phyloP scores from a whole-genome alignment of 1,140 invertebrate species.

The Cephus cinctus region DNA sequence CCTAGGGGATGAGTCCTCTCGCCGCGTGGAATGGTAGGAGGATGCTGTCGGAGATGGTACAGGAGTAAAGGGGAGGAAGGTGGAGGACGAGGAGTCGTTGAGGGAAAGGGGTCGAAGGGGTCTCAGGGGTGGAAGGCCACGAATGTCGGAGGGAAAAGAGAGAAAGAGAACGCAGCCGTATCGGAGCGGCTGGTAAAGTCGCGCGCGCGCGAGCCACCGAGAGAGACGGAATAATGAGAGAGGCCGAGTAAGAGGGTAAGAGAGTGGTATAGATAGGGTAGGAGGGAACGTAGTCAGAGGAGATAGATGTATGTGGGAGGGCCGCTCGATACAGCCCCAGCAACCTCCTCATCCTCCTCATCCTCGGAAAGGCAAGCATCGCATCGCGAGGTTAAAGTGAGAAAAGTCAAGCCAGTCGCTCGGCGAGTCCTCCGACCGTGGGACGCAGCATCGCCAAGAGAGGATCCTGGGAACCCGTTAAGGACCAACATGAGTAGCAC shows the following conservation, averaged over 20 bases:
- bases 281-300: constrained; percentile 48
- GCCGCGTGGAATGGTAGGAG: neutral
- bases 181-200: too few species aligned
- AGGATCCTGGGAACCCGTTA: too few species aligned
- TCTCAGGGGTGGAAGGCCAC: constrained; percentile 47
- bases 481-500: too few species aligned
- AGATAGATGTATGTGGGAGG: constrained; percentile 58
- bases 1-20: neutral
- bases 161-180: constrained; percentile 44
- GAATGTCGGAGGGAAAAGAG: constrained; percentile 53
- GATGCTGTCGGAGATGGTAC: constrained; percentile 10
- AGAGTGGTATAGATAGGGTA: constrained; percentile 23
- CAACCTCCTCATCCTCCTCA: constrained; percentile 38
- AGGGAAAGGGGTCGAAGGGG: constrained; percentile 38
- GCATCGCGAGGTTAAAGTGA: constrained; percentile 57
- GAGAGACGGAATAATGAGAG: constrained; percentile 10
- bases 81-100: constrained; percentile 38
- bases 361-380: constrained; percentile 52
- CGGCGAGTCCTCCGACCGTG: constrained; percentile 39
- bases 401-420: constrained; percentile 56
- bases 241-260: constrained; percentile 5
- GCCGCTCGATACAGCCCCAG: constrained; percentile 58
- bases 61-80: constrained; percentile 21
- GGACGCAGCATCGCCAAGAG: constrained; percentile 34
- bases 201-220: constrained; percentile 11